Evolutionary conservation across 2,888 invertebrate genomes (phyloP).

Genomic region (Chironomus tentans): DNA sequence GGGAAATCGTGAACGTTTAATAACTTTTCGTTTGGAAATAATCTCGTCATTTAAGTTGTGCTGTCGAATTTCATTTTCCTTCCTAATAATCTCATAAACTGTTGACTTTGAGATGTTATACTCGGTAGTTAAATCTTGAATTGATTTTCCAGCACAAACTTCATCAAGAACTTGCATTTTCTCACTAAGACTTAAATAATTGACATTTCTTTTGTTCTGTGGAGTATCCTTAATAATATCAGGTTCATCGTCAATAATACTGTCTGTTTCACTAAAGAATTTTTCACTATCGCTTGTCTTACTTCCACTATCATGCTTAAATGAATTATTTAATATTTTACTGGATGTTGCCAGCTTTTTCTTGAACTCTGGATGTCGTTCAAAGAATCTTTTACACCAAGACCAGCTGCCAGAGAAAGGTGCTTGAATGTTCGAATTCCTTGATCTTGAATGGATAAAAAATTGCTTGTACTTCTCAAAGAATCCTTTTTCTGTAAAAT

Average conservation of each 20-base stretch:
- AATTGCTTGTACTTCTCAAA: not conserved
- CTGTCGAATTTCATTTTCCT: not conserved
- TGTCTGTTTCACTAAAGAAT: too few relatives aligned
- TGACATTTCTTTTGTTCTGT: not conserved
- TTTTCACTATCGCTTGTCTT: too few relatives aligned
- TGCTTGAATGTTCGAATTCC: not conserved
- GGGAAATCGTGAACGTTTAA: not conserved
- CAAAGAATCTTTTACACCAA: constrained; percentile 9
- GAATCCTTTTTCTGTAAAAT: not conserved
- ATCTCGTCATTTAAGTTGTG: not conserved
- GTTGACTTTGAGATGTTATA: not conserved
- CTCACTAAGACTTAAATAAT: not conserved
- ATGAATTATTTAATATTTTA: too few relatives aligned
- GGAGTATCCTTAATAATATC: not conserved
- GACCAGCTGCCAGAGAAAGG: constrained; percentile 5
- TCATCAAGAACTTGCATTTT: not conserved
- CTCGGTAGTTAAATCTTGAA: not conserved
- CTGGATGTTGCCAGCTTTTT: too few relatives aligned
- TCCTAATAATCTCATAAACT: constrained; percentile 1
- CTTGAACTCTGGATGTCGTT: constrained; percentile 2
- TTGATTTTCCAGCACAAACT: not conserved
- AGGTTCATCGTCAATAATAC: too few relatives aligned
- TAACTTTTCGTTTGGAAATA: not conserved
- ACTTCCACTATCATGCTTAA: too few relatives aligned
- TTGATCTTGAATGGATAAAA: not conserved